phyloP scores from a whole-genome alignment of 2,888 invertebrate genomes.

The Chesias legatella region DNA sequence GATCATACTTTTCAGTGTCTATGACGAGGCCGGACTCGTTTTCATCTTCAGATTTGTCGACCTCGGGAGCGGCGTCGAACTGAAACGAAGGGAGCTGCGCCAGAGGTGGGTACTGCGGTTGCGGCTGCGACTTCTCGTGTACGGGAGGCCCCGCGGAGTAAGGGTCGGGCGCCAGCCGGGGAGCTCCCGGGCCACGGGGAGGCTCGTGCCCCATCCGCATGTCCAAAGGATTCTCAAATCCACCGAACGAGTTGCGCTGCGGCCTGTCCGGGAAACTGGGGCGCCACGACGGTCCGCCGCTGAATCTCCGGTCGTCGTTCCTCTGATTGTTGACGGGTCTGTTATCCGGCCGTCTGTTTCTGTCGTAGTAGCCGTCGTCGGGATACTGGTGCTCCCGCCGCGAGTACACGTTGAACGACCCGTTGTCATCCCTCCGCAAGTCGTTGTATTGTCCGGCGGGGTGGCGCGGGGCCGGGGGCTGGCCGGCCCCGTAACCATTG shows the following conservation, averaged over 20 bases:
- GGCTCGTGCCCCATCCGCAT: slow-evolving; percentile 51
- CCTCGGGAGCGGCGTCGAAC: slow-evolving; percentile 48
- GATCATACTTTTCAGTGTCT: slow-evolving; percentile 80
- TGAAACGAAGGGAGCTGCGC: slow-evolving; percentile 60
- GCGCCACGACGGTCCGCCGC: slow-evolving; percentile 25
- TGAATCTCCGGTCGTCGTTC: slow-evolving; percentile 16
- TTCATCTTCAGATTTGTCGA: slow-evolving; percentile 72
- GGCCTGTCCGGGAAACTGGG: slow-evolving; percentile 29
- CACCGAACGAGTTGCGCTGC: slow-evolving; percentile 52
- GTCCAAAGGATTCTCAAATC: slow-evolving; percentile 58
- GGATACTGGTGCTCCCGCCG: slow-evolving; percentile 48
- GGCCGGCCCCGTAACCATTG: slow-evolving; percentile 50
- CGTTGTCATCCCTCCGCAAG: slow-evolving; percentile 39
- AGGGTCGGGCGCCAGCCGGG: slow-evolving; percentile 14
- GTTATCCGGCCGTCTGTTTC: slow-evolving; percentile 26
- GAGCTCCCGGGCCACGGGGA: slow-evolving; percentile 28
- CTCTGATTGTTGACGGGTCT: background rate
- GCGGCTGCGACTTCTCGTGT: slow-evolving; percentile 27
- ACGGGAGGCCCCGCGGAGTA: slow-evolving; percentile 1
- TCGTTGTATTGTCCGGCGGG: slow-evolving; percentile 23
- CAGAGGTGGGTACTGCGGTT: slow-evolving; percentile 41
- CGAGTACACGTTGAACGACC: slow-evolving; percentile 34
- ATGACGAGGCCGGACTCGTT: slow-evolving; percentile 81
- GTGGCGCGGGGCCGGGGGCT: background rate
- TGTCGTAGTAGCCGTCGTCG: slow-evolving; percentile 38